Evolutionary conservation across 2,888 invertebrate species (phyloP), one percentile per base, ranked within the genome.

Genomic region (Diachrysia chrysitis): DNA sequence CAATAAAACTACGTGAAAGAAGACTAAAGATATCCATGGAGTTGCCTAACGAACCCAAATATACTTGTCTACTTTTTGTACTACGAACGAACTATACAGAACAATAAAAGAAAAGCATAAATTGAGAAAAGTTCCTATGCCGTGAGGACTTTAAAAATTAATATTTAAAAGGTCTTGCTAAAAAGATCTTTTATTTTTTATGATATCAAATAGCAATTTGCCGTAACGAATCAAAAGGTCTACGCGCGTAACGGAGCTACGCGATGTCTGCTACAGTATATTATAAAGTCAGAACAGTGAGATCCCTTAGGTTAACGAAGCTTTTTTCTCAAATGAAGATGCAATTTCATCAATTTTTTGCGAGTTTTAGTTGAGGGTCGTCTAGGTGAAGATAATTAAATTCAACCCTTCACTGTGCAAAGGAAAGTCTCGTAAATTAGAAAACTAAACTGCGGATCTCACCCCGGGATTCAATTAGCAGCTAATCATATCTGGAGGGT

Each of bases 401-500:
- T 93, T 92, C 89, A 93, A 95, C 94, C 94, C 94, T 93, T 93
- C 87, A 89, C 91, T 90, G 87, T 88, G 85, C 86, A 85, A 90
- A 93, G 91, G 91, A 92, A 91, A 94, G 92, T 90, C 93, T 90
- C 92, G 93, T 92, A 94, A 94, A 95, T 95, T 95, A 93, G 94
- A 95, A 95, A 95, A 95, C 95, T 95, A 95, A 95, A 95, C 95
- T 94, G 90, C 89, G 92, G 91, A 93, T 93, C 93, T 92, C 94
- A 90, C 93, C 94, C 94, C 92, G 90, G 87, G 90, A 94, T 95
- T 95, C 93, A 95, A 95, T 95, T 95, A 95, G 93, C 90, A 90
- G 90, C 93, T 95, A 95, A 95, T 95, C 95, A 95, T 95, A 95
- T 95, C 92, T 95, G 88, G 92, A 93, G 95, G 95, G 95, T 91